Conservation (phyloP, 2,113 vertebrate species). For the Rynchops niger region DNA sequence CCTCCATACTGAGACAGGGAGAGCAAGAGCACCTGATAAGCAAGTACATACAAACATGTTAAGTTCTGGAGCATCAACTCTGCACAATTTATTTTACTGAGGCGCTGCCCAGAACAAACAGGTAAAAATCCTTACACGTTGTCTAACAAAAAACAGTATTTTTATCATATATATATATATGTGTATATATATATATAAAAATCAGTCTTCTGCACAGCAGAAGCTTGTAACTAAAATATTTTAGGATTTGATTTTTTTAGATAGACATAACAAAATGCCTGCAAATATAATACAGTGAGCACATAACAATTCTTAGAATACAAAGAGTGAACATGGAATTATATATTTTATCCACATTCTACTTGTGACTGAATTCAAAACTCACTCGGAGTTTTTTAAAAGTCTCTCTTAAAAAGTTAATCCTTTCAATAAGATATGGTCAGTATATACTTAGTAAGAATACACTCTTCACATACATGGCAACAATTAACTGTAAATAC, state of each 20-base stretch:
- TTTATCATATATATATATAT: constrained; percentile 41
- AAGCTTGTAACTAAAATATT: constrained; percentile 75
- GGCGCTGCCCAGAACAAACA: constrained; percentile 70
- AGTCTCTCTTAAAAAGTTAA: constrained; percentile 39
- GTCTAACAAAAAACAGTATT: constrained; percentile 75
- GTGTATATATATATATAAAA: constrained; percentile 63
- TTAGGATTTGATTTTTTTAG: constrained; percentile 61
- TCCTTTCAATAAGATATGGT: constrained; percentile 5
- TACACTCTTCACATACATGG: not conserved
- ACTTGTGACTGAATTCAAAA: constrained; percentile 28
- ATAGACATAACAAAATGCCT: constrained; percentile 75
- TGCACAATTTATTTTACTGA: constrained; percentile 56
- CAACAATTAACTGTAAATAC: constrained; percentile 5
- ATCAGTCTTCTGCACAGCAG: constrained; percentile 80
- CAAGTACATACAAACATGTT: constrained; percentile 70
- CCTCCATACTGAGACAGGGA: not conserved
- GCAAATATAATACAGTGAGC: constrained; percentile 66
- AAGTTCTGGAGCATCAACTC: constrained; percentile 62
- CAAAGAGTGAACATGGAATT: constrained; percentile 57
- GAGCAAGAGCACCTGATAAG: constrained; percentile 36
- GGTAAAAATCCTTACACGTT: constrained; percentile 72
- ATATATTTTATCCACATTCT: constrained; percentile 37
- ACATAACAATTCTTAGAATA: constrained; percentile 54
- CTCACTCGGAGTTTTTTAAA: not conserved
- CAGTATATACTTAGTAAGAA: not conserved